Base-by-base conservation (phyloP, 2,888 invertebrate species). In the Pollenia angustigena region DNA sequence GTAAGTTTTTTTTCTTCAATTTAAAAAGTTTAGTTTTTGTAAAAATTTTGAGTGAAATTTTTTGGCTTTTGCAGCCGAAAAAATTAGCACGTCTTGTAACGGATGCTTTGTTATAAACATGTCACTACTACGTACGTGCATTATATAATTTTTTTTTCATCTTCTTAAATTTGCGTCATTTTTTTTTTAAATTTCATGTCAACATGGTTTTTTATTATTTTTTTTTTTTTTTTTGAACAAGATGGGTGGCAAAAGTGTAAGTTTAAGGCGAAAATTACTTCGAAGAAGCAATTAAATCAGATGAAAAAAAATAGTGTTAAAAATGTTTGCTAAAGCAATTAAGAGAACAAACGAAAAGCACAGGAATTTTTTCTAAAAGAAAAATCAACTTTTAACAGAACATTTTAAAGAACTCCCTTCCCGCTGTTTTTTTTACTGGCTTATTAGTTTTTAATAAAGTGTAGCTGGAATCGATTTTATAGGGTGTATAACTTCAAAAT, bases 41-140 rank as follows among this genome's bases (percentile, higher is more conserved):
- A 2, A 80, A 69, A 62, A 9, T 71, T 69, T 58, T 48, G 16
- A 48, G 18, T 56, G 6, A 8, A 75, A 16, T 72, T 66, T 69
- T 66, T 60, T 46, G 8, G 52, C 32, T 32, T 32, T 64, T 81
- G 64, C 56, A 54, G 48, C 58, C 52, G 52, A 76, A 78, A 80
- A 86, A 75, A 72, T 83, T 60, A 81, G 74, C 87, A 87, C 87
- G 87, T 87, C 52, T 87, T 84, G 78, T 69, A 81, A 84, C 84
- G 87, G 84, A 87, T 84, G 84, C 62, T 84, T 84, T 78, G n/a
- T 48, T 66, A 48, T 76, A 74, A 76, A 74, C 32, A 71, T 82
- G 82, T 80, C 75, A 71, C 48, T 74, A 32, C 16, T 64, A 71
- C 56, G 72, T 64, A 85, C 71, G 71, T 80, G 69, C 64, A 72